Evolutionary conservation across 2,888 invertebrate genomes (phyloP).

Genomic region (Aquatica leii): DNA sequence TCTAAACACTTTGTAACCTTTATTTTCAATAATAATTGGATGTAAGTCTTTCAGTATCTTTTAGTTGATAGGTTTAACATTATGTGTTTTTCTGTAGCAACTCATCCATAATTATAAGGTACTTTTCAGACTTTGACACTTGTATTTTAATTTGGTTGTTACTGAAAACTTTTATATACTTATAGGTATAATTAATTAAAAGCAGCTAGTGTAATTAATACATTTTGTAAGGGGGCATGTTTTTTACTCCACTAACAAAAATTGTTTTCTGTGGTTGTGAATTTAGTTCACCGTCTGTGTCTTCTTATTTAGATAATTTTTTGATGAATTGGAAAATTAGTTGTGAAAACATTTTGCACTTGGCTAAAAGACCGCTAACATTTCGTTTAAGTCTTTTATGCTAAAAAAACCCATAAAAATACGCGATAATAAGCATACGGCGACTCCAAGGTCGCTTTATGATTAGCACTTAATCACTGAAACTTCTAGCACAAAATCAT

Average conservation of each 20-base stretch:
- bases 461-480: too few relatives aligned
- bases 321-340: too few relatives aligned
- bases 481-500: too few relatives aligned
- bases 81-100: constrained; percentile 26
- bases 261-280: neutral
- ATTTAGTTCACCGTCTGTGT: neutral
- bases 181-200: too few relatives aligned
- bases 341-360: too few relatives aligned
- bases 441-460: too few relatives aligned
- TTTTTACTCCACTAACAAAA: neutral
- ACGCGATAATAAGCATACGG: too few relatives aligned
- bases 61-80: constrained; percentile 36
- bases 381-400: too few relatives aligned
- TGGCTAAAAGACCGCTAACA: too few relatives aligned
- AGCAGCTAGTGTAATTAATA: neutral
- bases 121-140: neutral
- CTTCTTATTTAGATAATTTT: neutral
- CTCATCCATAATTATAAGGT: too few relatives aligned
- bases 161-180: neutral
- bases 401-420: too few relatives aligned
- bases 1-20: constrained; percentile 8
- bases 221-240: neutral
- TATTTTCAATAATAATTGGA: constrained; percentile 16
- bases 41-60: constrained; percentile 37
- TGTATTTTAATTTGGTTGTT: neutral